Evolutionary conservation across 2,797 vertebrate genomes (phyloP).

Genomic region (Cacajao melanocephalus): DNA sequence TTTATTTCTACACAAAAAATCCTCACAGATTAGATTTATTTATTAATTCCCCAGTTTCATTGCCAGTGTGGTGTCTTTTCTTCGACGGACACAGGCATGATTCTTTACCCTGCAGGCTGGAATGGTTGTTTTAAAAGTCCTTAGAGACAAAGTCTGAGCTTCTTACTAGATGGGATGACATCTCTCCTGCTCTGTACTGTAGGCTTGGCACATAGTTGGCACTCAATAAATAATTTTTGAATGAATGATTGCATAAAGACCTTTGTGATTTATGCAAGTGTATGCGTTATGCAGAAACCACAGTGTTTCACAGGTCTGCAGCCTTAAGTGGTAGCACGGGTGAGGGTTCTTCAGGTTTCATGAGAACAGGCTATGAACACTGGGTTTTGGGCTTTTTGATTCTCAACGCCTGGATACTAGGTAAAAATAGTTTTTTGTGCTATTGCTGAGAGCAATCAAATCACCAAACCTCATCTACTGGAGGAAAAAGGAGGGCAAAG

Average conservation of each 20-base stretch:
- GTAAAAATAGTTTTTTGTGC: not conserved
- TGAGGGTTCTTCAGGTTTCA: not conserved
- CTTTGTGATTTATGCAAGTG: conserved; percentile 15
- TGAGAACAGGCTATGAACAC: not conserved
- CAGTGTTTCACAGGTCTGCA: not conserved
- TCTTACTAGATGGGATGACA: not conserved
- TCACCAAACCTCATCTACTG: not conserved
- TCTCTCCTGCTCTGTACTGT: not conserved
- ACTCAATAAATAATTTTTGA: conserved; percentile 48
- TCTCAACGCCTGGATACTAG: not conserved
- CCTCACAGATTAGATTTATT: not conserved
- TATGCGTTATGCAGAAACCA: not conserved
- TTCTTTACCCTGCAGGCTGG: not conserved
- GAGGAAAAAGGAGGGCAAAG: not conserved
- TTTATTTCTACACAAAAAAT: conserved; percentile 28
- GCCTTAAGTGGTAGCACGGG: not conserved
- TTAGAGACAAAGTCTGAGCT: not conserved
- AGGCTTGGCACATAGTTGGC: conserved; percentile 26
- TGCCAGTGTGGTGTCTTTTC: conserved; percentile 25
- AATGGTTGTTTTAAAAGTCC: not conserved
- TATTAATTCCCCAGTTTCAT: not conserved
- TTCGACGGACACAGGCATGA: not conserved
- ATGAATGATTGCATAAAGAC: conserved; percentile 1
- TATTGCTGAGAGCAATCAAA: not conserved
- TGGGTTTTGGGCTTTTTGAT: not conserved